These are phyloP conservation scores for Rotaria socialis DNA, from an alignment of 2,888 invertebrate genomes.

Conservation along the genomic window DNA sequence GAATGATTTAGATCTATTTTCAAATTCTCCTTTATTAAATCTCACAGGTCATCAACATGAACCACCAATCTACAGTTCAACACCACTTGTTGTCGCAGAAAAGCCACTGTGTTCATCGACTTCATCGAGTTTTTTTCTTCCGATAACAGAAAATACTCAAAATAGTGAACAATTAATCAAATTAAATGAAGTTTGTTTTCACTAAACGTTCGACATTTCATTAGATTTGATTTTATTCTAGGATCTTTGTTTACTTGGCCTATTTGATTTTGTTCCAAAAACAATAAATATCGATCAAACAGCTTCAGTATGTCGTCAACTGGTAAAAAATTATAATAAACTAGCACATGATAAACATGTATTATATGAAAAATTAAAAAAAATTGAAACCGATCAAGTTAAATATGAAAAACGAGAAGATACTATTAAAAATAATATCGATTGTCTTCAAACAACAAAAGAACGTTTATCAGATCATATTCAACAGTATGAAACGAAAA, in stretches of 20 bases:
- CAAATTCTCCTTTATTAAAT: background rate
- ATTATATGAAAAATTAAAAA: conserved; percentile 19
- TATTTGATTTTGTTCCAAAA: conserved; percentile 4
- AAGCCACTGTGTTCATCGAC: background rate
- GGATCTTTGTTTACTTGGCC: conserved; percentile 34
- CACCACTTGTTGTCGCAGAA: background rate
- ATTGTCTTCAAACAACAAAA: background rate
- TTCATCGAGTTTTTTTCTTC: background rate
- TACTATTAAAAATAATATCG: background rate
- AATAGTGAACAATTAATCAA: background rate
- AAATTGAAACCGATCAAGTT: background rate
- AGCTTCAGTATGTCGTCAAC: background rate
- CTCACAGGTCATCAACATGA: background rate
- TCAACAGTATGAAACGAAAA: background rate
- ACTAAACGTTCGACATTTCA: background rate
- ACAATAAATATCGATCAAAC: conserved; percentile 15
- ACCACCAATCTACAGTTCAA: background rate
- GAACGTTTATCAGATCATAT: conserved; percentile 4
- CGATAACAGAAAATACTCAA: background rate
- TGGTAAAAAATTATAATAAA: conserved; percentile 24
- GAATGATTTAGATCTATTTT: background rate
- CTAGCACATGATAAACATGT: background rate
- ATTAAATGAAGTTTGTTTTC: background rate
- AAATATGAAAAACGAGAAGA: conserved; percentile 2
- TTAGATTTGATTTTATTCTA: background rate